A percentile compares a stretch with the other conserved stretches of the same genome.
These are phyloP conservation scores for Turdus rufiventris DNA, from an alignment of 2,113 vertebrate genomes.

Conservation along the genomic window DNA sequence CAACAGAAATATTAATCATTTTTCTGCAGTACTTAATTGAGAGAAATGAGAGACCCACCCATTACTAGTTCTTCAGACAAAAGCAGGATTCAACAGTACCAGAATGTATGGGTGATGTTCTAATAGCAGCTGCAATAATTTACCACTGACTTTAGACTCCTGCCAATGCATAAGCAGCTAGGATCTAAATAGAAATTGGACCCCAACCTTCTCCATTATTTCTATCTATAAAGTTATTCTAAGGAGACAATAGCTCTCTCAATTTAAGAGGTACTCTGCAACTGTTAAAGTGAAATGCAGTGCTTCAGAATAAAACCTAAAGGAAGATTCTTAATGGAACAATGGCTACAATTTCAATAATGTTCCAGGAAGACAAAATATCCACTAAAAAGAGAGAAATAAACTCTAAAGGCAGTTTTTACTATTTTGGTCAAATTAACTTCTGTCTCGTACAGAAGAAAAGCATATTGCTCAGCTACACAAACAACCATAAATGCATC, in stretches of 20 bases:
- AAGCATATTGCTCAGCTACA: accelerated
- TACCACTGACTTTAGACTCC: background rate
- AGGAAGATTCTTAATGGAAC: background rate
- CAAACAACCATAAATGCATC: background rate
- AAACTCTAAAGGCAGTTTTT: background rate
- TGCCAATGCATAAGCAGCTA: background rate
- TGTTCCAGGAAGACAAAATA: background rate
- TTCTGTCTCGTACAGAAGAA: accelerated
- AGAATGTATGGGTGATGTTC: background rate
- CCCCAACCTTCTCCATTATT: background rate
- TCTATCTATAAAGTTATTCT: background rate
- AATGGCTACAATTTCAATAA: background rate
- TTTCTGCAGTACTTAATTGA: background rate
- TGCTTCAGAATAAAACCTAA: background rate
- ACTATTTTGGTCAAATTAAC: background rate
- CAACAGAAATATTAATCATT: background rate
- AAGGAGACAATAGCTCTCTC: background rate
- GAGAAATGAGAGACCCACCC: background rate
- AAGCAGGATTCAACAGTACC: background rate
- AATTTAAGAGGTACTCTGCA: background rate
- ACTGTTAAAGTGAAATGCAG: background rate
- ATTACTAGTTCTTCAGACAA: background rate
- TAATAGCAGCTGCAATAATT: background rate
- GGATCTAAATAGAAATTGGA: background rate
- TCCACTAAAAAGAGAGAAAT: background rate